phyloP scores from a whole-genome alignment of 2,888 invertebrate genomes.

The Eupithecia tripunctaria region DNA sequence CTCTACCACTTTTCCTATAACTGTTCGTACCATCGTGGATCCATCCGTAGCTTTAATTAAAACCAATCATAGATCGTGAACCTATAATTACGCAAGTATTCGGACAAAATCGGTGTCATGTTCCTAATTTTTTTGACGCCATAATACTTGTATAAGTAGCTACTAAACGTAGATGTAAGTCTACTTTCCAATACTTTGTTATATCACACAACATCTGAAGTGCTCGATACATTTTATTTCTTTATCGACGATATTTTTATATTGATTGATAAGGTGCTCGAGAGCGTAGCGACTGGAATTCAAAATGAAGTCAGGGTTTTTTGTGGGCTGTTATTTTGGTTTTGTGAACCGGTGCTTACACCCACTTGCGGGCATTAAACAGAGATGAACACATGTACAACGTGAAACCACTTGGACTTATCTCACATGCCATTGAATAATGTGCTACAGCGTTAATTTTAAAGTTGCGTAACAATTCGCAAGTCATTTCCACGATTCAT shows the following conservation, averaged over 20 bases:
- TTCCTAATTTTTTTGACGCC: slow-evolving; percentile 26
- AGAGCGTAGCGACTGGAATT: slow-evolving; percentile 26
- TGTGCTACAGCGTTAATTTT: background rate
- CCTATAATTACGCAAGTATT: slow-evolving; percentile 47
- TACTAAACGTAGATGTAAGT: slow-evolving; percentile 6
- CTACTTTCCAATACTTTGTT: slow-evolving; percentile 25
- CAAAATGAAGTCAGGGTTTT: slow-evolving; percentile 37
- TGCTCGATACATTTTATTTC: background rate
- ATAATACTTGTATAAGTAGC: slow-evolving; percentile 7
- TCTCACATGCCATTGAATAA: slow-evolving; percentile 26
- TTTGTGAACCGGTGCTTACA: slow-evolving; percentile 24
- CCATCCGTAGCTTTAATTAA: slow-evolving; percentile 43
- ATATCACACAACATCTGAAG: slow-evolving; percentile 10
- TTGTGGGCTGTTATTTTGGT: slow-evolving; percentile 37
- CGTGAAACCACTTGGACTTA: slow-evolving; percentile 31
- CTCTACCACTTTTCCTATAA: background rate
- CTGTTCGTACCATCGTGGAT: background rate
- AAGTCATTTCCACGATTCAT: slow-evolving; percentile 24
- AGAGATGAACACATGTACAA: slow-evolving; percentile 19
- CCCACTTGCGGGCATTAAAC: slow-evolving; percentile 21
- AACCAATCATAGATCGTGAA: slow-evolving; percentile 43
- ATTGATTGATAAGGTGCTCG: slow-evolving; percentile 19
- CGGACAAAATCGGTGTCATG: slow-evolving; percentile 33
- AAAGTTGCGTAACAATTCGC: slow-evolving; percentile 26
- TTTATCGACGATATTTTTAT: background rate